Conservation (phyloP, 2,113 vertebrate species). For the Mixornis gularis region DNA sequence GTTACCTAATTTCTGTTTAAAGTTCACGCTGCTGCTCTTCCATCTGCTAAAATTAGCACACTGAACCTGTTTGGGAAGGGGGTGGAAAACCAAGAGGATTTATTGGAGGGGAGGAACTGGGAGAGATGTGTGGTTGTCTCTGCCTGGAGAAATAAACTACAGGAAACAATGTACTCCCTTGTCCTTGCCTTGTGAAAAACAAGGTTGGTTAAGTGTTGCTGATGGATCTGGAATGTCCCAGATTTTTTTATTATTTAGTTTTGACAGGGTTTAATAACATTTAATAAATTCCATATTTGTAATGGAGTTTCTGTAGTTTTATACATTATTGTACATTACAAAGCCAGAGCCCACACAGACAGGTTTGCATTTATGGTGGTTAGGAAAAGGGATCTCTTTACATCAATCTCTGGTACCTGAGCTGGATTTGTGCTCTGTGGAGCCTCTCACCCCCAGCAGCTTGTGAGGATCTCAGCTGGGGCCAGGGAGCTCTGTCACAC, state of each 20-base stretch:
- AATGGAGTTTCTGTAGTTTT: background rate
- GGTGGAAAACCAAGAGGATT: background rate
- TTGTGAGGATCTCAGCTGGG: background rate
- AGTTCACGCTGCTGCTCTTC: background rate
- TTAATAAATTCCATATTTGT: background rate
- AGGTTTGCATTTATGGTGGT: background rate
- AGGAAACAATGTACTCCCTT: background rate
- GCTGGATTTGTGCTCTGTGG: background rate
- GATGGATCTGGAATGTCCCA: background rate
- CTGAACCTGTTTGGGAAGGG: background rate
- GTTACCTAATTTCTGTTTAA: background rate
- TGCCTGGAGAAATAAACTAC: constrained; percentile 15
- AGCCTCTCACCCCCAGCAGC: background rate
- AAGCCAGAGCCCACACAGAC: background rate
- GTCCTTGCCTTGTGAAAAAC: constrained; percentile 3
- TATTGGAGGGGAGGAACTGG: background rate
- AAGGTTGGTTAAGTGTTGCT: background rate
- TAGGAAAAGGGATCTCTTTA: background rate
- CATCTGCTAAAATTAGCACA: background rate
- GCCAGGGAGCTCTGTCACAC: background rate
- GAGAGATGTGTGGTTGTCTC: background rate
- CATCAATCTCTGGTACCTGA: rapidly evolving
- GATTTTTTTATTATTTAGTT: background rate
- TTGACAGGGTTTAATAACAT: background rate
- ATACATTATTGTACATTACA: background rate